A percentile compares a stretch with the other conserved stretches of the same genome.
Conservation (phyloP, 2,888 invertebrate species). For the Tryphoninae sp. region DNA sequence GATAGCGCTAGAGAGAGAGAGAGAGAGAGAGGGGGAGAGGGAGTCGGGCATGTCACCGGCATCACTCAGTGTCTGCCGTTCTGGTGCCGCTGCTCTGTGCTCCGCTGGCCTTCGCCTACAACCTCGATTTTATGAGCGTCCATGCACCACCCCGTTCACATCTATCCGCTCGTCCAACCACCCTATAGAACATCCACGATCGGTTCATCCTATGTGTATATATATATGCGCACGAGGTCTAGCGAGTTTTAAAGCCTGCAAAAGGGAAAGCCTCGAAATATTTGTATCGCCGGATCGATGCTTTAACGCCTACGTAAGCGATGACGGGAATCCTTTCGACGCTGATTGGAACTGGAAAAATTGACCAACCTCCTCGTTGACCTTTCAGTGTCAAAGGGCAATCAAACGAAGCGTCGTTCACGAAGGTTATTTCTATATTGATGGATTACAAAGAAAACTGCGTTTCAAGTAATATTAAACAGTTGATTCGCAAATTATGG, state of each 20-base stretch:
- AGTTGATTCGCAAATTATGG: no score
- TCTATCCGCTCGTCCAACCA: constrained; percentile 33
- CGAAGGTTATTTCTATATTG: no score
- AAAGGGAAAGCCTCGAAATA: constrained; percentile 43
- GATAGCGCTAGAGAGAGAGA: constrained; percentile 37
- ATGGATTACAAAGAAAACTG: background rate
- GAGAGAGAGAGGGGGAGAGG: constrained; percentile 41
- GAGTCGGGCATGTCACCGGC: constrained; percentile 75
- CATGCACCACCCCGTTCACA: constrained; percentile 48
- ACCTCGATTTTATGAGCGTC: constrained; percentile 77
- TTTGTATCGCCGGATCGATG: constrained; percentile 7
- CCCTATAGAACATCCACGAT: background rate
- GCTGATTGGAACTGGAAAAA: no score
- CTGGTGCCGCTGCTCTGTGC: constrained; percentile 35
- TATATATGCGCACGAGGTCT: background rate
- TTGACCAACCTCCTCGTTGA: no score
- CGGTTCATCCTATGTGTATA: background rate
- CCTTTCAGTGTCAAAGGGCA: no score
- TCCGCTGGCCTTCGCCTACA: constrained; percentile 71
- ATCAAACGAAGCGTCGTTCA: no score
- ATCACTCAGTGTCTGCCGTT: constrained; percentile 74
- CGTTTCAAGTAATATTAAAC: background rate
- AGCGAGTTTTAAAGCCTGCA: constrained; percentile 27
- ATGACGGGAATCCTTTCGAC: no score
- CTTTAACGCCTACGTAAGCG: background rate